Base-by-base conservation (phyloP, 2,797 vertebrate species). In the Myoxocephalus aenaeus region DNA sequence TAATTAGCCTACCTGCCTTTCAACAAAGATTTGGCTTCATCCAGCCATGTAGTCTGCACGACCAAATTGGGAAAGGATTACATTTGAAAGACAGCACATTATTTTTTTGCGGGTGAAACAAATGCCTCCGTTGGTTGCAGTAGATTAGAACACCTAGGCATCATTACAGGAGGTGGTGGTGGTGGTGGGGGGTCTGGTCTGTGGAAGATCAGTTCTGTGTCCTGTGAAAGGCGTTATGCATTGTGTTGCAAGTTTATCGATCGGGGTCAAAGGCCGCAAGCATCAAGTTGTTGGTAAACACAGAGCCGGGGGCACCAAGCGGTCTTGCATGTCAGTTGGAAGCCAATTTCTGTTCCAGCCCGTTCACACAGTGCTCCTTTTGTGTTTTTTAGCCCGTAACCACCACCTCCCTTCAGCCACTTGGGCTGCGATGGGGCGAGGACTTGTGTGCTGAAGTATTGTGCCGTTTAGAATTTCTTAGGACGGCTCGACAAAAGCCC, bases 1-100 rank as follows among this genome's bases (percentile, higher is more conserved):
- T 96, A 95, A 97, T 97, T 97, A 96, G 91, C 89, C 91, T 92
- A 92, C 91, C 93, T 93, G 91, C 95, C 95, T 96, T 96, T 96
- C 95, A 93, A 95, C 93, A 95, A 95, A 96, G 95, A 96, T 95
- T 94, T 93, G 94, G 95, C 92, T 94, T 92, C 86, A 94, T 92
- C 93, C 91, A 87, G 81, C 87, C 92, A 77, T 83, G 90, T 88
- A 90, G 92, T 89, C 92, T 87, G 89, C 89, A 87, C 80, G 80
- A 87, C 90, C 89, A 95, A 93, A 96, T 94, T 90, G 88, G 88
- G 88, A 94, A 94, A 91, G 94, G 95, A 96, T 96, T 96, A 95
- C 94, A 91, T 91, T 74, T 83, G 82, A 92, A 91, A 90, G 78
- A 80, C 25, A 27, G 57, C 87, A 79, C 90, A 79, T 93, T 89